Percentiles rank a stretch among this genome's conserved stretches.
Conservation (phyloP, 2,888 invertebrate genomes). For the Chaetogeoica ovagalla region DNA sequence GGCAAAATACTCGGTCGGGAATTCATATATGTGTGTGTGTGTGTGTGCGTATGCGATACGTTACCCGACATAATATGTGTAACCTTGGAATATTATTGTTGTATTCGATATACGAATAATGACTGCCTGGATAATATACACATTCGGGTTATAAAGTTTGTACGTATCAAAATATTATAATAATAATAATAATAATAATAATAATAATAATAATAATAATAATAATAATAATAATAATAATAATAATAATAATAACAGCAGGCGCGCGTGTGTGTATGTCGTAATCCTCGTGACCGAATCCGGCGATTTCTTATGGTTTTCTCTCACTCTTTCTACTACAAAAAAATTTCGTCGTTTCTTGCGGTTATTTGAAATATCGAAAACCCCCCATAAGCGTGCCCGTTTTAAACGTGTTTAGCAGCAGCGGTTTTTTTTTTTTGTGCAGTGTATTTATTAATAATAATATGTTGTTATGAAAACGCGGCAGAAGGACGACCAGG, state of each 20-base stretch:
- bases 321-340: too few species aligned
- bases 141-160: not conserved
- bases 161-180: not conserved
- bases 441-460: not conserved
- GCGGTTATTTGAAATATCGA: too few species aligned
- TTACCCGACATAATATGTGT: not conserved
- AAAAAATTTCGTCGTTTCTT: too few species aligned
- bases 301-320: too few species aligned
- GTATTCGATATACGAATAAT: constrained; percentile 26
- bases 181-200: too few species aligned
- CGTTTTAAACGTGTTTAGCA: not conserved
- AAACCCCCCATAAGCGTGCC: constrained; percentile 34
- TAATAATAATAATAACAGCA: too few species aligned
- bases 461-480: not conserved
- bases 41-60: not conserved
- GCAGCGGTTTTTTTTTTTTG: too few species aligned
- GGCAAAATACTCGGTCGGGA: not conserved
- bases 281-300: too few species aligned
- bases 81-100: constrained; percentile 24
- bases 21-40: not conserved
- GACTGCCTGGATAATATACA: not conserved
- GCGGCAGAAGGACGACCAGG: not conserved
- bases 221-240: too few species aligned
- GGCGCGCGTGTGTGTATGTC: too few species aligned
- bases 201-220: too few species aligned